Evolutionary conservation across 2,888 invertebrate species (phyloP).

Genomic region (Athrips mouffetella): DNA sequence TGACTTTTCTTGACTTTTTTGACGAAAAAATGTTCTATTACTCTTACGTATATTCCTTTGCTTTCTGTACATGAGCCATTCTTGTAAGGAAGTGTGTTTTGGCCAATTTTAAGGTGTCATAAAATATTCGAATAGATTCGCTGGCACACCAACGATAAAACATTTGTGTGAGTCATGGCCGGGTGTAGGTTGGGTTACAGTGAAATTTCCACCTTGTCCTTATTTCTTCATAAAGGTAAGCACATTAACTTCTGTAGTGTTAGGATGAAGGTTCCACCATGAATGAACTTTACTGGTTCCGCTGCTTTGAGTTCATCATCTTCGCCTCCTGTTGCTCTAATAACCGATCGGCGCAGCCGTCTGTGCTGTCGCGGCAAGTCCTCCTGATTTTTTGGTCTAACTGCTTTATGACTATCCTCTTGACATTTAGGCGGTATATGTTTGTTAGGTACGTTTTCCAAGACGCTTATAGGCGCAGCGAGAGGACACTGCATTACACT

Average conservation of each 20-base stretch:
- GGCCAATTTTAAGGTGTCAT: constrained; percentile 9
- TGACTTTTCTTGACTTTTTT: too few relatives aligned
- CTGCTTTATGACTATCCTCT: too few relatives aligned
- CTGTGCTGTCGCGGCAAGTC: too few relatives aligned
- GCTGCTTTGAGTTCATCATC: not conserved
- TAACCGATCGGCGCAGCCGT: too few relatives aligned
- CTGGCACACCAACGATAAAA: not conserved
- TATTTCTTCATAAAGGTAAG: not conserved
- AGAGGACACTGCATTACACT: too few relatives aligned
- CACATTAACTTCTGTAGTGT: not conserved
- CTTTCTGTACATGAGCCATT: not conserved
- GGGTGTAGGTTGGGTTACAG: not conserved
- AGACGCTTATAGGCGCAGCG: too few relatives aligned
- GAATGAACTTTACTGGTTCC: not conserved
- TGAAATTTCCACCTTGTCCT: not conserved
- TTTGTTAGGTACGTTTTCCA: too few relatives aligned
- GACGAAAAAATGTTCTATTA: not conserved
- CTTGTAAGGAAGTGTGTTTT: not conserved
- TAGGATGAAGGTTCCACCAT: not conserved
- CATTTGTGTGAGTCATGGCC: not conserved
- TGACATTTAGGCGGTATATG: too few relatives aligned
- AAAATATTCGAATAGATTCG: not conserved
- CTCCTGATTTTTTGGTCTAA: too few relatives aligned
- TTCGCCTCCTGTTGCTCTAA: constrained; percentile 1
- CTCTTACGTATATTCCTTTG: not conserved